Evolutionary conservation across 2,888 invertebrate species (phyloP).

Genomic region (Aquatica leii): DNA sequence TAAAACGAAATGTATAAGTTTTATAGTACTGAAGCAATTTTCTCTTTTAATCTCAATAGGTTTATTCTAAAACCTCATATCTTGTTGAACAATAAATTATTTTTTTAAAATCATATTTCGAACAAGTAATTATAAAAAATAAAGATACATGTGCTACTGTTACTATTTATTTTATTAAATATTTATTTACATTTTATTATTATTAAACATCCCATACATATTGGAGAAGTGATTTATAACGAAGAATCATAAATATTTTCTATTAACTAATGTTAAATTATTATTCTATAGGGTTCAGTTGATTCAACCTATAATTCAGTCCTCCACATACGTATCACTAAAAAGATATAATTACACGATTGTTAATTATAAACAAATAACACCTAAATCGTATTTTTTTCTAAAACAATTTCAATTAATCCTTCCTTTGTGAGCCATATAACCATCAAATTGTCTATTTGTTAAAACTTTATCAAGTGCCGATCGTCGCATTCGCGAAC

Average conservation of each 20-base stretch:
- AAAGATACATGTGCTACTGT: too few species aligned
- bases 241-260: slow-evolving; percentile 9
- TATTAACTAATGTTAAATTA: neutral
- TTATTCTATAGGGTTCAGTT: neutral
- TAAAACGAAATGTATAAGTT: too few species aligned
- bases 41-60: too few species aligned
- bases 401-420: slow-evolving; percentile 52
- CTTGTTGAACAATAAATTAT: too few species aligned
- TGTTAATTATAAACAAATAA: slow-evolving; percentile 7
- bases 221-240: slow-evolving; percentile 33
- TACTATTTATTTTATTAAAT: neutral
- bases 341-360: neutral
- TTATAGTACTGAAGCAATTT: too few species aligned
- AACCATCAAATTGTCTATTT: slow-evolving; percentile 57
- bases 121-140: too few species aligned
- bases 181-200: neutral
- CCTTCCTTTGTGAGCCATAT: slow-evolving; percentile 60
- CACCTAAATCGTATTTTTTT: neutral
- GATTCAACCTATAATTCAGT: slow-evolving; percentile 27
- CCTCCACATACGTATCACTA: slow-evolving; percentile 29
- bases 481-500: slow-evolving; percentile 73
- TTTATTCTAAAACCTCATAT: too few species aligned
- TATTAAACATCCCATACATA: slow-evolving; percentile 23
- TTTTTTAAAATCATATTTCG: too few species aligned
- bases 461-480: slow-evolving; percentile 60